Conservation (phyloP, 2,113 vertebrate genomes). For the Zosterops pallidus region DNA sequence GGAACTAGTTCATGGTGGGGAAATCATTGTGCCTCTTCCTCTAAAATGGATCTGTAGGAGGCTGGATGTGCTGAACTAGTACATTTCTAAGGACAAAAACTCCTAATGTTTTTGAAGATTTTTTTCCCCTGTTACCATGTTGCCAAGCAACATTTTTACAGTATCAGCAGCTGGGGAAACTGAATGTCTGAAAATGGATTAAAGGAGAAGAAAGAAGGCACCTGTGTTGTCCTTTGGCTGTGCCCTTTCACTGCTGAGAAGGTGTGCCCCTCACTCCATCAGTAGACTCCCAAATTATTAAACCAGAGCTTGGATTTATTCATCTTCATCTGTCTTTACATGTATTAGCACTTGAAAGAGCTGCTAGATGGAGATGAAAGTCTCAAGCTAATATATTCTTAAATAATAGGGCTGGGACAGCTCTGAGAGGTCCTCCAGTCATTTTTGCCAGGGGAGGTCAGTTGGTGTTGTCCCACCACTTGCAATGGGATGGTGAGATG, state of each 20-base stretch:
- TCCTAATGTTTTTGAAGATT: slow-evolving; percentile 71
- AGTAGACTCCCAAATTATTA: not conserved
- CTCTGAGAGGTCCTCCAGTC: not conserved
- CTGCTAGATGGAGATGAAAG: not conserved
- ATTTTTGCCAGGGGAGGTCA: not conserved
- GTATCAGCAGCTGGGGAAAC: slow-evolving; percentile 76
- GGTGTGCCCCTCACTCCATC: not conserved
- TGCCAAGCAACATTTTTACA: slow-evolving; percentile 83
- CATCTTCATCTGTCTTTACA: not conserved
- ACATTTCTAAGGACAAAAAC: slow-evolving; percentile 78
- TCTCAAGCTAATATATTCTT: not conserved
- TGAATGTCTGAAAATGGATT: slow-evolving; percentile 62
- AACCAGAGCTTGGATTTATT: not conserved
- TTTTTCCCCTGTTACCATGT: slow-evolving; percentile 73
- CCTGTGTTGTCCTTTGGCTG: not conserved
- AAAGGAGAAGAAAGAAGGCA: slow-evolving; percentile 39
- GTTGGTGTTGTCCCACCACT: not conserved
- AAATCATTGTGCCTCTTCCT: slow-evolving; percentile 63
- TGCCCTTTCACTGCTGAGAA: not conserved
- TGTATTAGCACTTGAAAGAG: not conserved
- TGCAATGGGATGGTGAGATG: not conserved
- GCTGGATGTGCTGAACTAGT: slow-evolving; percentile 75
- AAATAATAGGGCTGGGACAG: not conserved
- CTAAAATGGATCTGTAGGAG: slow-evolving; percentile 73
- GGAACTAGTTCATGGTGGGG: not conserved